Evolutionary conservation across 1,140 invertebrate species (phyloP).

Genomic region (Plectrocnemia conspersa): DNA sequence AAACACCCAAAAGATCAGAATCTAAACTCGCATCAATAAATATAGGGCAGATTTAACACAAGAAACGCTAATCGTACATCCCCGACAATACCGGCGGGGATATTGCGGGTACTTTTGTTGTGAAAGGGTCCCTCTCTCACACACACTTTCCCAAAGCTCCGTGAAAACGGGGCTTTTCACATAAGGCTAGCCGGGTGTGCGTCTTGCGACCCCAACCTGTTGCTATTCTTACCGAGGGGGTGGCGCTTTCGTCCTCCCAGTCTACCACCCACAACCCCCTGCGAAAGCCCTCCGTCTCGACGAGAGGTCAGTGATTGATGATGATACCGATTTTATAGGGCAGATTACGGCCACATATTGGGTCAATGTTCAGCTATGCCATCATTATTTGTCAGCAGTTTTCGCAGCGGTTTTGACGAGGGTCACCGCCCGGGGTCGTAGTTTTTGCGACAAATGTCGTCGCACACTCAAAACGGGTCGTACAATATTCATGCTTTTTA

Average conservation of each 20-base stretch:
- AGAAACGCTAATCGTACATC: too few species aligned
- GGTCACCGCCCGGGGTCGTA: slow-evolving; percentile 7
- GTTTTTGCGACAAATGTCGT: not conserved
- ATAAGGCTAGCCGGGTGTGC: too few species aligned
- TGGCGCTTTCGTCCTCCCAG: not conserved
- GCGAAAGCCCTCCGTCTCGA: not conserved
- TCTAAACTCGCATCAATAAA: not conserved
- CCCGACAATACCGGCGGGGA: too few species aligned
- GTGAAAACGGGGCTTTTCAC: slow-evolving; percentile 7
- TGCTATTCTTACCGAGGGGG: slow-evolving; percentile 8
- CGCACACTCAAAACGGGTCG: too few species aligned
- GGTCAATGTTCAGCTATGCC: slow-evolving; percentile 12
- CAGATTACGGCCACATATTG: slow-evolving; percentile 13
- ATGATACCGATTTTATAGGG: slow-evolving; percentile 25
- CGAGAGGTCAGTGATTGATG: slow-evolving; percentile 12
- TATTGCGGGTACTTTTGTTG: too few species aligned
- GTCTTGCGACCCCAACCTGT: slow-evolving; percentile 15
- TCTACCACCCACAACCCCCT: not conserved
- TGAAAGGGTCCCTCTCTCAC: too few species aligned
- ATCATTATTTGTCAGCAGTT: slow-evolving; percentile 23
- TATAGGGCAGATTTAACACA: not conserved
- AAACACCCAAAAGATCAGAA: not conserved
- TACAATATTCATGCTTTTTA: too few species aligned
- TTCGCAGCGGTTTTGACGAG: slow-evolving; percentile 17
- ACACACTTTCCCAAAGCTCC: not conserved